Percentiles rank a stretch among this genome's conserved stretches.
Evolutionary conservation across 2,888 invertebrate genomes (phyloP).

Genomic region (Drosophila robusta): DNA sequence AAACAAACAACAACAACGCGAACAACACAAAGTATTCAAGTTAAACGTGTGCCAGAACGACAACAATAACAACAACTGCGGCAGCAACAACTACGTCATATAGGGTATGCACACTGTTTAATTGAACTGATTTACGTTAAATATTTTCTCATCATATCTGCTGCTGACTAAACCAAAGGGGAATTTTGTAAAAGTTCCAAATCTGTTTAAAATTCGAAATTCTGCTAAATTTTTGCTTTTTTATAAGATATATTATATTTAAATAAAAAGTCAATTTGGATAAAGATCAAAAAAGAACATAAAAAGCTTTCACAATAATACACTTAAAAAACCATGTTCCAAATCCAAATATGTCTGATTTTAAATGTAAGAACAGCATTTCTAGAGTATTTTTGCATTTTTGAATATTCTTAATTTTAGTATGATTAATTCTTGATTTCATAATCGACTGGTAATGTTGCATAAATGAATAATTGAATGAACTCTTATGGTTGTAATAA

Average conservation of each 20-base stretch:
- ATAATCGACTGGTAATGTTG: no score
- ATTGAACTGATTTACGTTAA: slow-evolving; percentile 64
- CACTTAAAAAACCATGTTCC: background rate
- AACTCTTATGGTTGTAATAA: no score
- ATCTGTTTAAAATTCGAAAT: background rate
- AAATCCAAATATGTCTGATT: no score
- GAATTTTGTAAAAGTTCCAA: slow-evolving; percentile 8
- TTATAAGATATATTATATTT: background rate
- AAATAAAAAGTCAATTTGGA: background rate
- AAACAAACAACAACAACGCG: slow-evolving; percentile 23
- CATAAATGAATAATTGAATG: no score
- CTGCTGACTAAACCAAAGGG: slow-evolving; percentile 54
- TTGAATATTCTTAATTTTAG: background rate
- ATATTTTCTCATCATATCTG: slow-evolving; percentile 27
- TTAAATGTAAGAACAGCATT: no score
- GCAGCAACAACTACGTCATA: slow-evolving; percentile 48
- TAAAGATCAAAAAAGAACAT: no score
- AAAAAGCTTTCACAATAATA: background rate
- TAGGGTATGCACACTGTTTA: slow-evolving; percentile 52
- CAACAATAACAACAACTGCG: slow-evolving; percentile 9
- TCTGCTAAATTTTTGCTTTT: background rate
- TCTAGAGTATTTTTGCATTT: no score
- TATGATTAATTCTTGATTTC: background rate
- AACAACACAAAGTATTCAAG: slow-evolving; percentile 46
- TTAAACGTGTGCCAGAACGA: slow-evolving; percentile 60